Base-by-base conservation (phyloP, 2,113 vertebrate species). In the Gnathonemus longibarbis region DNA sequence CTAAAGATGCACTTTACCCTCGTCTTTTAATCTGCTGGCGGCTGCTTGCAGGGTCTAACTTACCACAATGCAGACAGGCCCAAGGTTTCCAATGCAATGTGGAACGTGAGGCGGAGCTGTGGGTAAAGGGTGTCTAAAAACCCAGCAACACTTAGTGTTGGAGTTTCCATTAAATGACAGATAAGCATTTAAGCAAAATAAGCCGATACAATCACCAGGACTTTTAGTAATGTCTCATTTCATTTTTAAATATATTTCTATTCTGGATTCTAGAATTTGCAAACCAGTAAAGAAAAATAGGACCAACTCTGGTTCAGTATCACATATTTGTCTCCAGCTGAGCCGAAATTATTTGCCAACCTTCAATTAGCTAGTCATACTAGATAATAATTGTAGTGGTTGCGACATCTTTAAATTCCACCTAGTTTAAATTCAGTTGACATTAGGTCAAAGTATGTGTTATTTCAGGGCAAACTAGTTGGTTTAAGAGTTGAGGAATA, bases 61-160 rank as follows among this genome's bases (percentile, higher is more conserved):
- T 50, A 92, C 92, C 90, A 89, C 92, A 92, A 24, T 85, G 89
- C 17, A 90, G n/a, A 45, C 39, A 45, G 90, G 56, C 87, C 85
- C 48, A 53, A 27, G 70, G 87, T 88, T 77, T 89, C 83, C 83
- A 90, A 39, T 53, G 31, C 27, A 87, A 87, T 52, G 85, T 53
- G 50, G 85, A 52, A 53, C 50, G 49, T 87, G 85, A 87, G 48
- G 85, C 15, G 50, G 85, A 53, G 50, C 85, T 87, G 85, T 35
- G 85, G 85, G 85, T 48, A 53, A 31, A 52, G 50, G 85, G 27
- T 53, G 49, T 53, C 85, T 87, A 49, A 87, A 52, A 52, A 53
- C 85, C 48, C 24, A 87, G 49, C 27, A 50, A 87, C 85, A 87
- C 85, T 87, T 84, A 84, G 17, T 46, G 83, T 13, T 84, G 83